Evolutionary conservation across 2,888 invertebrate species (phyloP).

Genomic region (Chalcosyrphus nemorum): DNA sequence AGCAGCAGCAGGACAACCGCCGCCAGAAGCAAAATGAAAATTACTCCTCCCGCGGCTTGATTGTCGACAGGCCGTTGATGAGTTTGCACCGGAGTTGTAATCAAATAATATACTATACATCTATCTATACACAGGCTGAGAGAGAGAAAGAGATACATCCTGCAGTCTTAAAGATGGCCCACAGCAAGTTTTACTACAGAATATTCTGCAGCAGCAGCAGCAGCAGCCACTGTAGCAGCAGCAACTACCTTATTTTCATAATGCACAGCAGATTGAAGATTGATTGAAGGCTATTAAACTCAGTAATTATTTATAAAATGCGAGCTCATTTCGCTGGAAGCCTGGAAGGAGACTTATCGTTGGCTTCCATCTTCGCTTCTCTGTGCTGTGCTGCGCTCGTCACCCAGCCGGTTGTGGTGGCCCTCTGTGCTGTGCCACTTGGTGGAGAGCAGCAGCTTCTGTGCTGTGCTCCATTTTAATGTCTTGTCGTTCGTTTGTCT

Average conservation of each 20-base stretch:
- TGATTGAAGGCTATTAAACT: constrained; percentile 75
- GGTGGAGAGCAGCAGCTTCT: constrained; percentile 66
- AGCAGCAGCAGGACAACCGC: constrained; percentile 11
- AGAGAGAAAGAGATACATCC: constrained; percentile 29
- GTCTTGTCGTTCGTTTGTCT: constrained; percentile 70
- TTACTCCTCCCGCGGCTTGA: constrained; percentile 75
- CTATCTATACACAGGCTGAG: constrained; percentile 1
- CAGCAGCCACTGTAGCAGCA: constrained; percentile 64
- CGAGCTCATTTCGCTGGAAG: constrained; percentile 73
- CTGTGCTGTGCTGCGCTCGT: neutral
- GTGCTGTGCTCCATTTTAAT: constrained; percentile 73
- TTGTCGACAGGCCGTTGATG: constrained; percentile 75
- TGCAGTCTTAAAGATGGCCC: constrained; percentile 69
- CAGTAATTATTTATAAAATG: constrained; percentile 73
- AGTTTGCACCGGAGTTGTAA: constrained; percentile 73
- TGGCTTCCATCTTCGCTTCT: constrained; percentile 55
- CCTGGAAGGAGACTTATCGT: constrained; percentile 69
- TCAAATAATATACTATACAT: constrained; percentile 67
- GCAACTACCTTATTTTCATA: constrained; percentile 77
- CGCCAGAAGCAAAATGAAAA: constrained; percentile 72
- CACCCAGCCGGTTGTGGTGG: neutral
- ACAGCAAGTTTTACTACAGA: constrained; percentile 45
- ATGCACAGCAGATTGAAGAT: constrained; percentile 75
- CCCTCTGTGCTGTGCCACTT: neutral
- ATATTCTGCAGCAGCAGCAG: constrained; percentile 69